Conservation (phyloP, 2,113 vertebrate genomes). For the Brachyhypopomus gauderio region DNA sequence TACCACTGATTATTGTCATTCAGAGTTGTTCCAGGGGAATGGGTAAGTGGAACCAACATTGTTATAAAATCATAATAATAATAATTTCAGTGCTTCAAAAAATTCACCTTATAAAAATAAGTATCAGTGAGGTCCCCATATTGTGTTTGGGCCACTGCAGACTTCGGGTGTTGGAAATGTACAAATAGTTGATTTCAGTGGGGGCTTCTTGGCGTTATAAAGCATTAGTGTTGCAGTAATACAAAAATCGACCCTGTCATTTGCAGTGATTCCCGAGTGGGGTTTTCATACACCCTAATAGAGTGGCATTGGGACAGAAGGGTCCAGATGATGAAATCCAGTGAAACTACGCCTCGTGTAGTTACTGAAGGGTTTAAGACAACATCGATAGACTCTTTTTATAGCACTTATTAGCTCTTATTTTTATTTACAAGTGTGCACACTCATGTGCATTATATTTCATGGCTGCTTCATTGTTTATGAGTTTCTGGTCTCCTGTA, state of each 20-base stretch:
- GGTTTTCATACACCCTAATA: background rate
- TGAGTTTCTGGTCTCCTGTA: conserved; percentile 39
- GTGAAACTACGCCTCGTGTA: background rate
- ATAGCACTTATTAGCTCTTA: conserved; percentile 11
- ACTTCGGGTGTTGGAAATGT: background rate
- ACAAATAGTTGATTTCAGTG: background rate
- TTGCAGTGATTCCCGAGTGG: background rate
- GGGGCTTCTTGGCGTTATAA: background rate
- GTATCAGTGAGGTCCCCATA: no score
- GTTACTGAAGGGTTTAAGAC: background rate
- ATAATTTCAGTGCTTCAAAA: no score
- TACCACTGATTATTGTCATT: no score
- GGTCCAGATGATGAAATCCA: conserved; percentile 1
- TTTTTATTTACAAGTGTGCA: conserved; percentile 38
- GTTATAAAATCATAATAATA: no score
- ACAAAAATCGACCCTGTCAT: background rate
- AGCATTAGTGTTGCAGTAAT: background rate
- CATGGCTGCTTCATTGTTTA: conserved; percentile 33
- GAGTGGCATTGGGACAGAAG: conserved; percentile 5
- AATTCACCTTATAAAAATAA: no score
- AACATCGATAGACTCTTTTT: conserved; percentile 18
- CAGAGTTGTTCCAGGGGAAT: no score
- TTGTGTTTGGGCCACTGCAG: no score
- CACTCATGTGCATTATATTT: conserved; percentile 37
- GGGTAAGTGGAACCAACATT: no score